Percentiles rank a stretch among this genome's conserved stretches.
phyloP scores from a whole-genome alignment of 2,797 vertebrate species.

The Labeo calbasu region DNA sequence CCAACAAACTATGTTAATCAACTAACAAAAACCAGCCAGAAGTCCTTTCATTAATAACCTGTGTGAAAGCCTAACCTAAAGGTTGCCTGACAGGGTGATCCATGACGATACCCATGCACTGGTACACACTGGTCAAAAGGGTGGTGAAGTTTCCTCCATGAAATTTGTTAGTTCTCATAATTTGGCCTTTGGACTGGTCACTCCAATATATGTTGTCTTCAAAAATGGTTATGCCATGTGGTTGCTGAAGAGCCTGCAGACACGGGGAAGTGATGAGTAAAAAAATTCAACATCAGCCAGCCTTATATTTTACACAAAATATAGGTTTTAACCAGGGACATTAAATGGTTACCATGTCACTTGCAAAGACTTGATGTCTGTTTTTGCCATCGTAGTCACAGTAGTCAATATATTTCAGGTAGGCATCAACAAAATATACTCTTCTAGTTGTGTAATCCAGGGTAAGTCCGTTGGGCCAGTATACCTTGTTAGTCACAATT shows the following conservation, averaged over 20 bases:
- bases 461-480: conserved; percentile 79
- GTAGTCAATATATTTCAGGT: conserved; percentile 93
- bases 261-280: not conserved
- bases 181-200: conserved; percentile 81
- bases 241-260: conserved; percentile 85
- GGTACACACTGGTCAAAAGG: conserved; percentile 80
- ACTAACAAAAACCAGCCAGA: not conserved
- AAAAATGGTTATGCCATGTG: conserved; percentile 88
- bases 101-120: conserved; percentile 86
- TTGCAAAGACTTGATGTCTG: conserved; percentile 88
- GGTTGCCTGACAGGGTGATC: conserved; percentile 88
- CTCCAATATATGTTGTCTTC: conserved; percentile 93
- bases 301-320: not conserved
- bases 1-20: conserved; percentile 38
- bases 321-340: not conserved
- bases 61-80: conserved; percentile 71
- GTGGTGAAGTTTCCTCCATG: conserved; percentile 87
- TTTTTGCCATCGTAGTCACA: conserved; percentile 92
- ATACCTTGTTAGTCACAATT: conserved; percentile 76
- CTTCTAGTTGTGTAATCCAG: conserved; percentile 85
- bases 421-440: conserved; percentile 91
- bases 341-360: conserved; percentile 84
- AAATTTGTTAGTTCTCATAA: conserved; percentile 92
- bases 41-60: not conserved
- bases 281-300: not conserved